phyloP scores from a whole-genome alignment of 2,113 vertebrate species.

The Coreoperca whiteheadi region DNA sequence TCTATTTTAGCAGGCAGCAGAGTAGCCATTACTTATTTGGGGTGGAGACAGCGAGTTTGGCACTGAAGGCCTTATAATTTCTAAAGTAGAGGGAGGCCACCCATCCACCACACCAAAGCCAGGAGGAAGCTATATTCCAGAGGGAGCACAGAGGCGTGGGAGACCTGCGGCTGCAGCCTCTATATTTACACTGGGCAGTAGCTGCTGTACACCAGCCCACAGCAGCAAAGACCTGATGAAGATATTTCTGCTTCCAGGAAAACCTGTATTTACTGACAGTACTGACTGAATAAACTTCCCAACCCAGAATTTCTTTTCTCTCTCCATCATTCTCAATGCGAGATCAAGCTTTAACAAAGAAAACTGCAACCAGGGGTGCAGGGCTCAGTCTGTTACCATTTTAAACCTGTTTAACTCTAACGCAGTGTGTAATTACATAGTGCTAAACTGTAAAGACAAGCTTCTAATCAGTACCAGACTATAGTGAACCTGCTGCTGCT shows the following conservation, averaged over 20 bases:
- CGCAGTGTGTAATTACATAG: constrained; percentile 48
- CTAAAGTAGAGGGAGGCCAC: constrained; percentile 75
- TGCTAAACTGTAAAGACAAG: constrained; percentile 33
- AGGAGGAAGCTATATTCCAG: constrained; percentile 71
- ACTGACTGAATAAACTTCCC: constrained; percentile 29
- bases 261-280: constrained; percentile 52
- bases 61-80: constrained; percentile 84
- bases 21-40: constrained; percentile 83
- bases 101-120: constrained; percentile 83
- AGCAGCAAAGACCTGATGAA: constrained; percentile 52
- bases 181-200: constrained; percentile 83
- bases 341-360: background rate
- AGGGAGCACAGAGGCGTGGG: constrained; percentile 75
- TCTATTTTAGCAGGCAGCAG: constrained; percentile 79
- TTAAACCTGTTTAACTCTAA: constrained; percentile 15
- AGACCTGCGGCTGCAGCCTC: constrained; percentile 72
- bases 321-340: background rate
- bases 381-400: constrained; percentile 12
- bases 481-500: constrained; percentile 31
- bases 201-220: constrained; percentile 64
- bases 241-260: constrained; percentile 69
- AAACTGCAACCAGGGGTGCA: background rate
- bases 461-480: constrained; percentile 63
- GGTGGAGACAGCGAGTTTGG: constrained; percentile 80
- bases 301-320: constrained; percentile 9